Evolutionary conservation across 23 tunicate genomes (phyloP).

Genomic region (Ascidia mentula): DNA sequence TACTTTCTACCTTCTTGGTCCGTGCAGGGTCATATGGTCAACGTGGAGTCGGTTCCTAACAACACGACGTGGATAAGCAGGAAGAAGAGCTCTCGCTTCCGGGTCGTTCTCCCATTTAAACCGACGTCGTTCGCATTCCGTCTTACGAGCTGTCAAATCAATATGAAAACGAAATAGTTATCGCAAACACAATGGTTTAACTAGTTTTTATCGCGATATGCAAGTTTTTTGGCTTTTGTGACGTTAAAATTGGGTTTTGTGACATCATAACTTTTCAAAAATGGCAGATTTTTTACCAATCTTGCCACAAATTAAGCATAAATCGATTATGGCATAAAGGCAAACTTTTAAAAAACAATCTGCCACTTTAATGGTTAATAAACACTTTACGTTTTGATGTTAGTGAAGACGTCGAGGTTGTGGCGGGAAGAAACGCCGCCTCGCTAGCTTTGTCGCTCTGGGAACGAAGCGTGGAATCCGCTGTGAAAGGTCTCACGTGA

Average conservation of each 20-base stretch:
- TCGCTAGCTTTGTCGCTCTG: constrained; percentile 47
- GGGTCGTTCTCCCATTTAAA: constrained; percentile 13
- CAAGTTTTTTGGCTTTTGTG: not conserved
- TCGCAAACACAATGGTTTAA: no score
- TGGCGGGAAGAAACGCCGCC: constrained; percentile 5
- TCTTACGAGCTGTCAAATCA: constrained; percentile 41
- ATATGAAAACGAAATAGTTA: no score
- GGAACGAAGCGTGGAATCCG: constrained; percentile 38
- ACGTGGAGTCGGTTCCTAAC: constrained; percentile 30
- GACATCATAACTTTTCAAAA: not conserved
- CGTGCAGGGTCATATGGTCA: constrained; percentile 16
- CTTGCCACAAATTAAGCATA: no score
- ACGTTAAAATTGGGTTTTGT: not conserved
- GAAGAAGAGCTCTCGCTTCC: constrained; percentile 10
- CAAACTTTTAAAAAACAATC: no score
- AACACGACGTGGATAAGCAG: constrained; percentile 46
- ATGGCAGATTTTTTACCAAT: not conserved
- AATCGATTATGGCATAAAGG: no score
- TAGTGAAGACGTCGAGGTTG: not conserved
- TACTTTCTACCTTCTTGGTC: constrained; percentile 5
- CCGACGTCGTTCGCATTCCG: constrained; percentile 12
- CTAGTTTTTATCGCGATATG: no score
- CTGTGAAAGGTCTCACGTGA: constrained; percentile 41
- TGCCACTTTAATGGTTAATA: no score
- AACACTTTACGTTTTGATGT: no score